Evolutionary conservation across 2,113 vertebrate genomes (phyloP), one percentile per base, ranked within the genome.

Genomic region (Thoracochromis brauschi): DNA sequence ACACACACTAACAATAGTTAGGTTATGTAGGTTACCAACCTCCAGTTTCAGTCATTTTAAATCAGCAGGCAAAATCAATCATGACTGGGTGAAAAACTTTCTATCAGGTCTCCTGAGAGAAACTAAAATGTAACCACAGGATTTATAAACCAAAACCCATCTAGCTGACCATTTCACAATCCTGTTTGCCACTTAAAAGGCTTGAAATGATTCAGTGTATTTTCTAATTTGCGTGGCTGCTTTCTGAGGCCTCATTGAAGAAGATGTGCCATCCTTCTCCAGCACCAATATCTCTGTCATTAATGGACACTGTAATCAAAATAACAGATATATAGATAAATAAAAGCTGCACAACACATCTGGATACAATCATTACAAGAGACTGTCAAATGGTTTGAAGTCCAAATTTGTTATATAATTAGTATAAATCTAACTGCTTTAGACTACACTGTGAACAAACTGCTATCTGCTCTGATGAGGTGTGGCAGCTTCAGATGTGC

Each of bases 351-450:
- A 19, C 24, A 75, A 75, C 24, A 75, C 42, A 29, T 75, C 24
- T 19, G 71, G 40, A 29, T 75, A 5, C 6, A 47, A 73, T 9
- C 8, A 45, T 4, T 35, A 53, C 58, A 65, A 83, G 13, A 17
- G 3, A 1, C 19, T 51, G 9, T 24, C 14, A 33, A 0, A 14
- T 0, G 24, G 80, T 82, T 33, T 47, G 4, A 60, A 82, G 26
- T 47, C 55, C 38, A 60, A 40, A 55, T 24, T 9, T 80, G 29
- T 49, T 31, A 12, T 8, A 31, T 19, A 78, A 49, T 78, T 17
- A 78, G 71, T 0, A 60, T 60, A 35, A 65, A 0, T 65, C 1
- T 35, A 65, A 65, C 60, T 0, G 31, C 9, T 63, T 63, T 63
- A 0, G 31, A 11, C 17, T 63, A 35, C 29, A 63, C 17, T 35